phyloP scores from a whole-genome alignment of 2,888 invertebrate species.

The Dicyrtoma fusca region DNA sequence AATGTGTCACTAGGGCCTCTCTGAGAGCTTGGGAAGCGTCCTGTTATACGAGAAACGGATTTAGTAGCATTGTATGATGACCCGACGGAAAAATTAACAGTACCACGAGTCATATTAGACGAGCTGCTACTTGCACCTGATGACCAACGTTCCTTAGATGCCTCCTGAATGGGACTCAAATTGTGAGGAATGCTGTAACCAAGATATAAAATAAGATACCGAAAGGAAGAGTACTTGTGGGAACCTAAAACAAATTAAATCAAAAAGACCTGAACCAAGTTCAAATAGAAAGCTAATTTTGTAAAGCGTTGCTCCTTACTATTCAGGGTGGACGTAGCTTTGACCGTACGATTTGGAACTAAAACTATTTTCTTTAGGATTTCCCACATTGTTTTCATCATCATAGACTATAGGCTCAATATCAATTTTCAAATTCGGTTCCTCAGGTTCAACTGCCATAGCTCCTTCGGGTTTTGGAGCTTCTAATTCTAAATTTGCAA shows the following conservation, averaged over 20 bases:
- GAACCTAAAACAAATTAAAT: neutral
- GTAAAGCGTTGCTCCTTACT: conserved; percentile 3
- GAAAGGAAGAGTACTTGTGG: neutral
- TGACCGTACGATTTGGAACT: neutral
- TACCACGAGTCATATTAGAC: conserved; percentile 40
- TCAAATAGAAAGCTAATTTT: no score
- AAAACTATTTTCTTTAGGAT: conserved; percentile 15
- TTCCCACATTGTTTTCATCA: neutral
- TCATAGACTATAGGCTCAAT: conserved; percentile 16
- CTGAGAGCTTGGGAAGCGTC: neutral
- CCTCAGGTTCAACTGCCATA: neutral
- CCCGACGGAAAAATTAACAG: conserved; percentile 13
- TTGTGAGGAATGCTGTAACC: conserved; percentile 38
- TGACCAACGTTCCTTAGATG: conserved; percentile 51
- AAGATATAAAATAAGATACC: conserved; percentile 3
- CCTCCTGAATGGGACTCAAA: conserved; percentile 54
- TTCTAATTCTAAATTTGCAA: neutral
- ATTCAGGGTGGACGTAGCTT: conserved; percentile 7
- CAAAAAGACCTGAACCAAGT: no score
- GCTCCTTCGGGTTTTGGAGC: neutral
- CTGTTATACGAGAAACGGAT: conserved; percentile 1
- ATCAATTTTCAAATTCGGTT: neutral
- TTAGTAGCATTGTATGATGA: conserved; percentile 27
- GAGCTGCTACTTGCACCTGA: conserved; percentile 49
- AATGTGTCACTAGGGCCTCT: neutral